Conservation (phyloP, 2,888 invertebrate genomes). For the Pammene aurita region DNA sequence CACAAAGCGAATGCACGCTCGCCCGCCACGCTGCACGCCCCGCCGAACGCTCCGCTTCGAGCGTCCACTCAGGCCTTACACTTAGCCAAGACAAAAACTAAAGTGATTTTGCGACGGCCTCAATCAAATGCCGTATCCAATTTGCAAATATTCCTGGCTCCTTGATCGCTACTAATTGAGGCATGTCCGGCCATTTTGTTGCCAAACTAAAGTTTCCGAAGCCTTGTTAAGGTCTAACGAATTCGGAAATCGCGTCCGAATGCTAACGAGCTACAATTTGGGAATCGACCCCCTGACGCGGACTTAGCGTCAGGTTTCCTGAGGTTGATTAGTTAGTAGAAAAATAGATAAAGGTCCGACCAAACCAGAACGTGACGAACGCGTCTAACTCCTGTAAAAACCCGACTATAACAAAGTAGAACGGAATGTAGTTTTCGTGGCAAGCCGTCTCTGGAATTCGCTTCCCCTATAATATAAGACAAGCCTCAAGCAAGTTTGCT, state of each 20-base stretch:
- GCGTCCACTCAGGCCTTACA: too few relatives aligned
- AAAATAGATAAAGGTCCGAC: background rate
- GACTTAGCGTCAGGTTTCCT: slow-evolving; percentile 63
- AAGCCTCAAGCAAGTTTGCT: too few relatives aligned
- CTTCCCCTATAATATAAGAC: too few relatives aligned
- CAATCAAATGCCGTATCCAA: slow-evolving; percentile 45
- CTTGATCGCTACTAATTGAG: slow-evolving; percentile 67
- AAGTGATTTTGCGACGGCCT: too few relatives aligned
- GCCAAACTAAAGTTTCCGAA: slow-evolving; percentile 66
- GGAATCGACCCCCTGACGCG: slow-evolving; percentile 57
- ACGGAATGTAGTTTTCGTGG: too few relatives aligned
- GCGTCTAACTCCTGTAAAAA: too few relatives aligned
- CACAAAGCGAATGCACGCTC: too few relatives aligned
- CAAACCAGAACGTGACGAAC: background rate
- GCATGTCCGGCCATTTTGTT: slow-evolving; percentile 75
- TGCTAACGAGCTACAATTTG: slow-evolving; percentile 80
- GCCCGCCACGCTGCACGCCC: too few relatives aligned
- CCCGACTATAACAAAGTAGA: too few relatives aligned
- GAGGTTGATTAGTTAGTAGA: slow-evolving; percentile 67
- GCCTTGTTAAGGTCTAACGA: slow-evolving; percentile 74
- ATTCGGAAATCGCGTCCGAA: slow-evolving; percentile 78
- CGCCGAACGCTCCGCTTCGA: too few relatives aligned
- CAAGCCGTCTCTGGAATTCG: too few relatives aligned
- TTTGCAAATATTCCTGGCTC: slow-evolving; percentile 52
- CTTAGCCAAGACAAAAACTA: too few relatives aligned